phyloP scores from a whole-genome alignment of 2,113 vertebrate species.

The Phocoena phocoena region DNA sequence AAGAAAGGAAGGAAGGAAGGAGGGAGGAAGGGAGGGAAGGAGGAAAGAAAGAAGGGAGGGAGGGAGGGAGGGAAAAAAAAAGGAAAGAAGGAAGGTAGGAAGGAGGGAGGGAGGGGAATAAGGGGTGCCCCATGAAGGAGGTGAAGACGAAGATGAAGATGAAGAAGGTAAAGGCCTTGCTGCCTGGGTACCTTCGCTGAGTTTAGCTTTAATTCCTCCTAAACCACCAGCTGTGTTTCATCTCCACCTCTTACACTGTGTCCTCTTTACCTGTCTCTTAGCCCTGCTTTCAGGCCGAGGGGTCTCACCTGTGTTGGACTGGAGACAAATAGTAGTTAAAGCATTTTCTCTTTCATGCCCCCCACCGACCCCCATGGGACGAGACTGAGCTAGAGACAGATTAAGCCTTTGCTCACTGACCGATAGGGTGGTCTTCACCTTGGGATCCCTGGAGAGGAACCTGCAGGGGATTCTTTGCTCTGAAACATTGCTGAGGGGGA shows the following conservation, averaged over 20 bases:
- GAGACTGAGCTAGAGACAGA: neutral
- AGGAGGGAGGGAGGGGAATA: too few relatives aligned
- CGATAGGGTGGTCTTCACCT: neutral
- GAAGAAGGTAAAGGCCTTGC: neutral
- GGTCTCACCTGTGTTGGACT: neutral
- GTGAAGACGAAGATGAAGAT: neutral
- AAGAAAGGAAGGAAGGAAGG: too few relatives aligned
- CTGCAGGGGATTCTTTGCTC: neutral
- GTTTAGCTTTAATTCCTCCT: neutral
- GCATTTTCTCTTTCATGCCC: neutral
- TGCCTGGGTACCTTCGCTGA: neutral
- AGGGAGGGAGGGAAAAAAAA: neutral
- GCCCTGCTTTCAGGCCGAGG: neutral
- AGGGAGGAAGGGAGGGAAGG: neutral
- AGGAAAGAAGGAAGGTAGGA: too few relatives aligned
- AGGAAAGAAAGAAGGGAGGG: fast-evolving
- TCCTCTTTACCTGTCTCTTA: neutral
- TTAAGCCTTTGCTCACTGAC: neutral
- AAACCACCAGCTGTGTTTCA: neutral
- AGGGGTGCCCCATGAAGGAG: neutral
- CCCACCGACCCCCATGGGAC: fast-evolving
- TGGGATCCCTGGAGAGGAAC: neutral
- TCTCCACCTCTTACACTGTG: fast-evolving
- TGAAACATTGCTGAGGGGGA: neutral
- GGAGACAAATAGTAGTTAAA: neutral